Conservation (phyloP, 2,797 vertebrate species). For the Sebastes nivosus region DNA sequence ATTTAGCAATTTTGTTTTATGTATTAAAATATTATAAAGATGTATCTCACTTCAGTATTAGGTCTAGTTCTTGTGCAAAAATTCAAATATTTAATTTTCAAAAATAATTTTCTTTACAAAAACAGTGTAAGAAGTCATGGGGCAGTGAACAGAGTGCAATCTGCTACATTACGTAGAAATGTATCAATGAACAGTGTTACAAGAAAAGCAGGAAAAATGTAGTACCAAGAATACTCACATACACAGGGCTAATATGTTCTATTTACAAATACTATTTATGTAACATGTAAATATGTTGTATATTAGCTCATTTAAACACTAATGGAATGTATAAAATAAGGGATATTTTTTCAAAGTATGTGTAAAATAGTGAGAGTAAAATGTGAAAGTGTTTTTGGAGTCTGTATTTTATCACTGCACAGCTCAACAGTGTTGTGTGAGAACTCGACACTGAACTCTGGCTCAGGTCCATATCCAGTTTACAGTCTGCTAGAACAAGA, state of each 20-base stretch:
- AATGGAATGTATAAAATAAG: not conserved
- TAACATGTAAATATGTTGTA: not conserved
- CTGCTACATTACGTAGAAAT: not conserved
- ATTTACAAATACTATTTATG: not conserved
- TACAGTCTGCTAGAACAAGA: slow-evolving; percentile 1
- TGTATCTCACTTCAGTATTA: not conserved
- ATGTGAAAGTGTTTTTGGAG: not conserved
- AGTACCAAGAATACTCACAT: not conserved
- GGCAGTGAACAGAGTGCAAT: not conserved
- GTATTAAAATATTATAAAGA: not conserved
- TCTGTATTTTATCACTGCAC: not conserved
- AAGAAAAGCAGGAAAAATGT: not conserved
- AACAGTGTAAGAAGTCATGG: not conserved
- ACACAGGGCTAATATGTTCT: not conserved
- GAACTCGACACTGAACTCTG: slow-evolving; percentile 15
- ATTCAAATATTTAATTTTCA: not conserved
- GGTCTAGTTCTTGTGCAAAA: not conserved
- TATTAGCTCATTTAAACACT: not conserved
- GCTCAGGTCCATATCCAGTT: slow-evolving; percentile 13
- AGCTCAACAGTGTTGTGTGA: not conserved
- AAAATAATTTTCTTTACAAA: not conserved
- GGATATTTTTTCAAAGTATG: not conserved
- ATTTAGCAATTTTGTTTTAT: too few relatives aligned
- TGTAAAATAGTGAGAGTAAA: not conserved
- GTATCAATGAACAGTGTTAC: not conserved